Evolutionary conservation across 1,140 invertebrate species (phyloP).

Genomic region (Leptestheria dahalacensis): DNA sequence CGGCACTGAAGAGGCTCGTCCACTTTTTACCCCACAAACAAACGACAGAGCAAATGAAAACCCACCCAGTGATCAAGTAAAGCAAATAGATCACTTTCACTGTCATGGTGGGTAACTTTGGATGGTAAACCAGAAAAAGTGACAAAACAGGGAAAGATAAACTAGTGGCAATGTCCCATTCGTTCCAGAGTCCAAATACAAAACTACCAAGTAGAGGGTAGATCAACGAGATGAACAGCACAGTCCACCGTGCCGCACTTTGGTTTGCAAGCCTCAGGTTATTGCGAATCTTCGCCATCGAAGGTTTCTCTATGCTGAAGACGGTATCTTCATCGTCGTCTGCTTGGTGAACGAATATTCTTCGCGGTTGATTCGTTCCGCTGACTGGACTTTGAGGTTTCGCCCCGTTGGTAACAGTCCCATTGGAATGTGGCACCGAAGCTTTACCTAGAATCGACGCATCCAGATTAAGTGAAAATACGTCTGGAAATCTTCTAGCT

Average conservation of each 20-base stretch:
- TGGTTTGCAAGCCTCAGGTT: neutral
- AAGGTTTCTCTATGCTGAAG: neutral
- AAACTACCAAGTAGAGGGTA: slow-evolving; percentile 14
- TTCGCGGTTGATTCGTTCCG: neutral
- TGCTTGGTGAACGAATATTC: neutral
- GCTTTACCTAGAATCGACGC: neutral
- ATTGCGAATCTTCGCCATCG: neutral
- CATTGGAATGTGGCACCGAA: neutral
- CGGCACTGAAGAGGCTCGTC: neutral
- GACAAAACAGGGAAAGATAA: slow-evolving; percentile 8
- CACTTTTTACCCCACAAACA: neutral
- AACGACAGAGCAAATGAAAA: neutral
- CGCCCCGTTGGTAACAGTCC: neutral
- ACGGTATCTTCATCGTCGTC: neutral
- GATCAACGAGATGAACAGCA: neutral
- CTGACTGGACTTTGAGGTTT: neutral
- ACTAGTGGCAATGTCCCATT: slow-evolving; percentile 5
- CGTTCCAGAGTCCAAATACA: slow-evolving; percentile 12
- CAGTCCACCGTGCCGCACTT: slow-evolving; percentile 6
- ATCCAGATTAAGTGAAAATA: neutral
- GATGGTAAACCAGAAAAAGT: slow-evolving; percentile 1
- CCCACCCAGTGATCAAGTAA: slow-evolving; percentile 9
- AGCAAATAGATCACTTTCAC: slow-evolving; percentile 5
- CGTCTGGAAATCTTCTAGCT: slow-evolving; percentile 8
- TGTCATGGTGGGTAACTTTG: neutral